phyloP scores from a whole-genome alignment of 2,888 invertebrate species.

The Hemicrepidius hirtus region DNA sequence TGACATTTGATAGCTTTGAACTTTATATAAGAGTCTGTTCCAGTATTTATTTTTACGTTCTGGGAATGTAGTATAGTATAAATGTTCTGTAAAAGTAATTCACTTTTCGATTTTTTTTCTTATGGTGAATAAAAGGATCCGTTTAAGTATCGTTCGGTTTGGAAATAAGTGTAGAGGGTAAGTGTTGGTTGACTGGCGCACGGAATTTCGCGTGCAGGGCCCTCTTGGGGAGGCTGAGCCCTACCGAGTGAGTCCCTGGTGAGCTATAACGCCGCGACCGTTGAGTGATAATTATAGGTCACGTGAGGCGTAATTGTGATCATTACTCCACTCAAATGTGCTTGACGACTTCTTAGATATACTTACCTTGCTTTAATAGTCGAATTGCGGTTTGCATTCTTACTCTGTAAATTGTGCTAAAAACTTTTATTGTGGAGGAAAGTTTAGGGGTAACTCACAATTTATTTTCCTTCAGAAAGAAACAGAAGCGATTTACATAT shows the following conservation, averaged over 20 bases:
- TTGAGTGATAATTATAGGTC: constrained; percentile 71
- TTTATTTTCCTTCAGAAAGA: no score
- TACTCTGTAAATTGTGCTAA: neutral
- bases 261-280: constrained; percentile 65
- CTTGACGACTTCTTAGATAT: constrained; percentile 56
- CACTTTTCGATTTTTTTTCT: constrained; percentile 11
- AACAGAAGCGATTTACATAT: no score
- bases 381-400: constrained; percentile 6
- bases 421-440: no score
- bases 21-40: no score
- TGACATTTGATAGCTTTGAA: no score
- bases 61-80: no score
- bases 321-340: constrained; percentile 63
- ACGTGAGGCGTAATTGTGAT: constrained; percentile 70
- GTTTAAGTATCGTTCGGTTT: constrained; percentile 44
- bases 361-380: constrained; percentile 36
- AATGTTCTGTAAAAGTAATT: no score
- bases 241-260: constrained; percentile 58
- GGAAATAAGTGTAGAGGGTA: constrained; percentile 46
- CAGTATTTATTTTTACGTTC: no score
- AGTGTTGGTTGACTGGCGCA: constrained; percentile 52
- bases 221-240: constrained; percentile 56
- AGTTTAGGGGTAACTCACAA: no score
- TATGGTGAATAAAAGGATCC: constrained; percentile 33
- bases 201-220: constrained; percentile 58